Conservation (phyloP, 1,140 invertebrate species). For the Macrotrachela quadricornifera region DNA sequence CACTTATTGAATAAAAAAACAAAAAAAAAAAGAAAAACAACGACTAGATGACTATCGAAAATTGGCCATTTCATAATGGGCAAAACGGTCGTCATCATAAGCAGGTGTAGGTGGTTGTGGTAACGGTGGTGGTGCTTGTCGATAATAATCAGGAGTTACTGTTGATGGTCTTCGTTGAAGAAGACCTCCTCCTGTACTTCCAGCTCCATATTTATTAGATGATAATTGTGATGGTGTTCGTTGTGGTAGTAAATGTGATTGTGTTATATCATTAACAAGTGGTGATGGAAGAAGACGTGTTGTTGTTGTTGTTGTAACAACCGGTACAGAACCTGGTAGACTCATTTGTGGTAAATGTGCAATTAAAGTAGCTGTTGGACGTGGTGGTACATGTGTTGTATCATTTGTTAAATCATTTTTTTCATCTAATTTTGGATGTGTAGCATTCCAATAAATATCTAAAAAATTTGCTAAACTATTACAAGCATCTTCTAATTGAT, state of each 20-base stretch:
- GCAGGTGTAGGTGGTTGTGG: no score
- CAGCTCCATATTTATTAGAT: background rate
- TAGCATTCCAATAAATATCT: constrained; percentile 89
- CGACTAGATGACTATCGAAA: no score
- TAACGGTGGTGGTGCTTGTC: background rate
- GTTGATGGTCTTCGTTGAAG: background rate
- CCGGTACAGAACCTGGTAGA: no score
- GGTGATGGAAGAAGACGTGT: background rate
- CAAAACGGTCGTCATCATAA: no score
- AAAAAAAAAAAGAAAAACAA: no score
- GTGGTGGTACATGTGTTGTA: no score
- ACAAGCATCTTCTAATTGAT: constrained; percentile 90
- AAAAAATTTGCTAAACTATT: constrained; percentile 93
- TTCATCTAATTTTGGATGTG: constrained; percentile 45
- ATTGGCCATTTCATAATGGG: no score
- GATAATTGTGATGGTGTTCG: background rate
- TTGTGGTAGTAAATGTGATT: background rate
- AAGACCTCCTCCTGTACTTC: background rate
- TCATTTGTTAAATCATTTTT: background rate
- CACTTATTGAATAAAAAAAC: no score
- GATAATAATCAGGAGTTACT: constrained; percentile 3
- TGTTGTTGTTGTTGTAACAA: no score
- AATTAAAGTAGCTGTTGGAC: no score
- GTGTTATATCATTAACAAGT: background rate
- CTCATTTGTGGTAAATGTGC: no score